Evolutionary conservation across 1,140 invertebrate genomes (phyloP), one percentile per base, ranked within the genome.

Genomic region (Alviniconcha marisindica): DNA sequence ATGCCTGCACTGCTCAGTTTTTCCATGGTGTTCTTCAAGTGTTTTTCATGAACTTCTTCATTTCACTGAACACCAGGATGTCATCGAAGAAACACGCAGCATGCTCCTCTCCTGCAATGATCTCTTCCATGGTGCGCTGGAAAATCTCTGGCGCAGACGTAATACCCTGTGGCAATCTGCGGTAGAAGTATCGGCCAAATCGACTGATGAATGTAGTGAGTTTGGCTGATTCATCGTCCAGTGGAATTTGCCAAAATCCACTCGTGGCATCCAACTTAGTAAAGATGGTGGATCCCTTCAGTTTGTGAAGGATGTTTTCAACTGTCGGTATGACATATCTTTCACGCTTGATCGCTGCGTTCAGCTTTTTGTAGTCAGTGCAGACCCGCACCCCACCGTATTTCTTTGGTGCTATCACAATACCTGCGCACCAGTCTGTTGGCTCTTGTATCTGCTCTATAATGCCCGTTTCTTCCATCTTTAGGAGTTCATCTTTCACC

Each of bases 91-190:
- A 82, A 38, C 60, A 66, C 0, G 77, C 28, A 33, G 78, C 80
- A n/a, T 54, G 83, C 15, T 81, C 51, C 31, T 14, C 31, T 2
- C 80, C 83, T 56, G 73, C 38, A 0, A 89, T n/a, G 74, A 54
- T 24, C 82, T 51, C 36, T 86, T 87, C 14, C n/a, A n/a, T n/a
- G n/a, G n/a, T n/a, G n/a, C n/a, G n/a, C n/a, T n/a, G n/a, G n/a
- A n/a, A n/a, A n/a, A 84, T 83, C 81, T 88, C 87, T 28, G 84
- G 78, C 14, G 77, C 85, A 18, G 63, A 78, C 4, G 83, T 74
- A 4, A 94, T 87, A 10, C 93, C 93, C 86, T 94, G 94, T 10
- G 93, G 92, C n/a, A 93, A 77, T 51, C 93, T 85, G 54, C 87
- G 83, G 85, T 91, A 92, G n/a, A 66, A 87, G 79, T 84, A 93